Evolutionary conservation across 64 coral and sea anemone genomes (phyloP), one percentile per base, ranked within the genome.

Genomic region (Dendrophyllia cribrosa): DNA sequence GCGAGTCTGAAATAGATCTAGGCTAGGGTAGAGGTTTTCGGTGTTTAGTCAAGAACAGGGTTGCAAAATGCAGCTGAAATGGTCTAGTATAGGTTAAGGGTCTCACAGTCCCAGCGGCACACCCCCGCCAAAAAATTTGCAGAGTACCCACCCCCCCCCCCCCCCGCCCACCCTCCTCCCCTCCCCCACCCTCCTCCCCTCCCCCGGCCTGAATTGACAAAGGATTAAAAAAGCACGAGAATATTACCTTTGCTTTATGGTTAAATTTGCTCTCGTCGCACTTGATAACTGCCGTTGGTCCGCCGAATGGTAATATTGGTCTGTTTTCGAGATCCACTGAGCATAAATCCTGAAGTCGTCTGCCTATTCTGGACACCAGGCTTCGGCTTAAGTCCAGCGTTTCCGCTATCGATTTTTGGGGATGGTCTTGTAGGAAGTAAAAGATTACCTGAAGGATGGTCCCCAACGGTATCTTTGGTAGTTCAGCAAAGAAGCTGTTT

Each of bases 401-500:
- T 47, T 34, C 19, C 9, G 80, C 16, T 5, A 67, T 48, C 1
- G 44, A 16, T 17, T 66, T 43, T 24, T 84, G 80, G 19, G 59
- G 44, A 49, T 84, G 25, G 61, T 84, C 80, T 67, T 62, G n/a
- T 16, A 46, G 11, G 59, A 62, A 84, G 20, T 49, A 47, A 47
- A 26, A 84, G 8, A 82, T 82, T 17, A 66, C 47, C 43, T 50
- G 21, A 8, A 84, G 62, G 2, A 84, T 7, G 1, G 5, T 48
- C 43, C 34, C 13, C 43, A 66, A 48, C 16, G 43, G 16, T 20
- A 67, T 59, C 19, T 66, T 66, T 10, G 80, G 80, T 19, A 84
- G 66, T 49, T 84, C 49, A 26, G 47, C 14, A 67, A 84, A 84
- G 44, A 84, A 84, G 60, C 60, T 84, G n/a, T 84, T 84, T 16